phyloP scores from a whole-genome alignment of 2,888 invertebrate genomes.

The Tenthredo notha region DNA sequence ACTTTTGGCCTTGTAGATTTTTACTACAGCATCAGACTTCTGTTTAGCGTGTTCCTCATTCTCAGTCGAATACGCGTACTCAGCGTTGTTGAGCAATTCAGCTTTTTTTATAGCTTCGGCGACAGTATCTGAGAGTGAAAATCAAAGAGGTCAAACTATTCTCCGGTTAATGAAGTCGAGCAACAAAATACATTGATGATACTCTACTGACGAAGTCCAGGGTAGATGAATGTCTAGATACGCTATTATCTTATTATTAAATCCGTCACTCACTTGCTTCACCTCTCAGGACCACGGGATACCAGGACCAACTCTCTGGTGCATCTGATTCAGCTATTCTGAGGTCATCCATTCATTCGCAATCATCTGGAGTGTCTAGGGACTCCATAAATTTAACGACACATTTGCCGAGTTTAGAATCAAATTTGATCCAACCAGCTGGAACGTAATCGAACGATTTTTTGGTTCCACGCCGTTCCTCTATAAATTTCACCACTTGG shows the following conservation, averaged over 20 bases:
- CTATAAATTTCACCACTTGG: constrained; percentile 13
- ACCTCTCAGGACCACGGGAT: constrained; percentile 21
- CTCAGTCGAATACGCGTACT: constrained; percentile 9
- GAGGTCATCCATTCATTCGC: not conserved
- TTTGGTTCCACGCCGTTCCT: not conserved
- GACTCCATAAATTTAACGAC: constrained; percentile 18
- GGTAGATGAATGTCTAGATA: too few species aligned
- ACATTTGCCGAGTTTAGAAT: constrained; percentile 20
- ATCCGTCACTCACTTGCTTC: constrained; percentile 5
- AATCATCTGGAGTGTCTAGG: not conserved
- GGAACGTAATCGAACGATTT: constrained; percentile 16
- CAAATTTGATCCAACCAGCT: constrained; percentile 22
- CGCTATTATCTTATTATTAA: too few species aligned
- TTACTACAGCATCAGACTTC: not conserved
- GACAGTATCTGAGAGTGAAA: not conserved
- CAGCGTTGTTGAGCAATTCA: not conserved
- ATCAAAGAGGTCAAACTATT: too few species aligned
- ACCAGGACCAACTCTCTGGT: constrained; percentile 34
- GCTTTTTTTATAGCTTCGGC: constrained; percentile 2
- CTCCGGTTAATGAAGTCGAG: too few species aligned
- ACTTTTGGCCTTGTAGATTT: not conserved
- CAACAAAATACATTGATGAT: too few species aligned
- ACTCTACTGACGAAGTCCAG: too few species aligned
- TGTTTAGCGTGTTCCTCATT: constrained; percentile 1
- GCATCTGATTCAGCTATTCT: not conserved